Base-by-base conservation (phyloP, 2,888 invertebrate species). In the Dinocampus coccinellae region DNA sequence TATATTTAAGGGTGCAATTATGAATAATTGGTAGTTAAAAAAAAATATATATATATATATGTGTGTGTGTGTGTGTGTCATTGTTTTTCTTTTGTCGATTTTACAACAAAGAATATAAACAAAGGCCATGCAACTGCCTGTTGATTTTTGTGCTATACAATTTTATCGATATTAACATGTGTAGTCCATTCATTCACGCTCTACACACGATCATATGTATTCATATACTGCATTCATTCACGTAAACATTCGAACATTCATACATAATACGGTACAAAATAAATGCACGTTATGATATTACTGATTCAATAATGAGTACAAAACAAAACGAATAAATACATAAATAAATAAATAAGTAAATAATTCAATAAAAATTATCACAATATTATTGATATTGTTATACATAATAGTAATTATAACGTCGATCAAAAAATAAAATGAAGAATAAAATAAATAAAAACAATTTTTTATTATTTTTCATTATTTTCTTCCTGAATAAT, bases 31-130 rank as follows among this genome's bases (percentile, higher is more conserved):
- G n/a, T n/a, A n/a, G n/a, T n/a, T n/a, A n/a, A n/a, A n/a, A n/a
- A n/a, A 55, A 9, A 26, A 10, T 13, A 24, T 55, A n/a, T 55
- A n/a, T 53, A 53, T 29, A 16, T 22, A 53, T 9, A 55, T 55
- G n/a, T 4, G n/a, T 55, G 55, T 2, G n/a, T 6, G 6, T 13
- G 4, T 11, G 29, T 34, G 34, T 60, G 39, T 7, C 22, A 13
- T 24, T 26, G 55, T 55, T 24, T 4, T n/a, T 26, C 24, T 24
- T 79, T 79, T 79, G 75, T 76, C 79, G 79, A 79, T 80, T 79
- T 22, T 1, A 16, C 13, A 61, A 39, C n/a, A n/a, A 55, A 55
- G 55, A 66, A 20, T 55, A 65, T 33, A 66, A 24, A 36, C 34
- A 39, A 42, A 70, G 29, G 53, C 53, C 55, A 53, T 71, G 24